Evolutionary conservation across 2,113 vertebrate species (phyloP).

Genomic region (Saccopteryx bilineata): DNA sequence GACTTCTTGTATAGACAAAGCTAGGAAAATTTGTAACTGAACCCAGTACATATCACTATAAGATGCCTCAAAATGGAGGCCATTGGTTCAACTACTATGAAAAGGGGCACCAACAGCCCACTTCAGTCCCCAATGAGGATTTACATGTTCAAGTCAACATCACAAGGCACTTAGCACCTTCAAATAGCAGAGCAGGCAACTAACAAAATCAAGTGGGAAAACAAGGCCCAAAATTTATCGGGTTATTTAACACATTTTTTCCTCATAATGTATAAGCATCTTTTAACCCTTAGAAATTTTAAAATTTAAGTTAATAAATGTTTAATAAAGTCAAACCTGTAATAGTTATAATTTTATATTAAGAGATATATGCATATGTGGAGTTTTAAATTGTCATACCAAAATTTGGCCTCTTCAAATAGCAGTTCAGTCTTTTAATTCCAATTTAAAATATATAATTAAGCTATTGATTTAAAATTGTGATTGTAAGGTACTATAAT

Average conservation of each 20-base stretch:
- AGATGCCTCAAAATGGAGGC: background rate
- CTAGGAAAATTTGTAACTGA: background rate
- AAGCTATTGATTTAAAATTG: conserved; percentile 25
- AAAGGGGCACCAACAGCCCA: background rate
- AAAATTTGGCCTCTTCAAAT: background rate
- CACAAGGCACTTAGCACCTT: background rate
- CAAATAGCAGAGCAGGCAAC: background rate
- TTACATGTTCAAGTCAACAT: background rate
- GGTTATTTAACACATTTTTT: background rate
- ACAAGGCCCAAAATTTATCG: background rate
- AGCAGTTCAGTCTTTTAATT: conserved; percentile 26
- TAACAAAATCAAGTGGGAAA: background rate
- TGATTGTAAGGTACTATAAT: conserved; percentile 10
- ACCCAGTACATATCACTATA: background rate
- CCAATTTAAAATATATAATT: conserved; percentile 38
- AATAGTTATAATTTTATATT: conserved; percentile 19
- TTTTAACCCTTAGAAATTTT: conserved; percentile 14
- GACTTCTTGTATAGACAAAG: background rate
- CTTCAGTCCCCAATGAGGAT: background rate
- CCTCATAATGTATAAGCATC: background rate
- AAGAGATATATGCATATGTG: background rate
- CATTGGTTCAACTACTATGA: background rate
- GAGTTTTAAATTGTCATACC: background rate
- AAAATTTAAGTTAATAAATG: background rate
- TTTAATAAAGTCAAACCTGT: conserved; percentile 43